A percentile compares a stretch with the other conserved stretches of the same genome.
Evolutionary conservation across 2,113 vertebrate genomes (phyloP).

Genomic region (Phalacrocorax brasilianus): DNA sequence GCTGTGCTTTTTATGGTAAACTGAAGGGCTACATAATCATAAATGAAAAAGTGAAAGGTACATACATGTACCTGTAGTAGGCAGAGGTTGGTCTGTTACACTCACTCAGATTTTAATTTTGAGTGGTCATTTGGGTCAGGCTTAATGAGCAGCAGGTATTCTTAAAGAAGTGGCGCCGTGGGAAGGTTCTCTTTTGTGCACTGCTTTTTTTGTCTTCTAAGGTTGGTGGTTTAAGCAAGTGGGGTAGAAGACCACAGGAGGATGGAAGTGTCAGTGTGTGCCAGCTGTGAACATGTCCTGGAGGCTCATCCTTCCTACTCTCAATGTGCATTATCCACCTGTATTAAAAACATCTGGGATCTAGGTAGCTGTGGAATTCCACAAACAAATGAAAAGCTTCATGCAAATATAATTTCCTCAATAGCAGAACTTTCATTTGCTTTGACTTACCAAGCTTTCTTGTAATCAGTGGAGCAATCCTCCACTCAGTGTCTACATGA

Average conservation of each 20-base stretch:
- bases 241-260: not conserved
- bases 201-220: not conserved
- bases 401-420: not conserved
- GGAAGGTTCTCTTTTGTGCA: not conserved
- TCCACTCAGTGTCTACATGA: not conserved
- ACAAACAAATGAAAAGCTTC: not conserved
- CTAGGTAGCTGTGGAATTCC: not conserved
- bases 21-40: not conserved
- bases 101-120: not conserved
- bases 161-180: not conserved
- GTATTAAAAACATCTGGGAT: not conserved
- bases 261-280: not conserved
- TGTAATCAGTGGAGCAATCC: not conserved
- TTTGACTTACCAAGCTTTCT: not conserved
- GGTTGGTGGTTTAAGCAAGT: not conserved
- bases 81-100: not conserved
- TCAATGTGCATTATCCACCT: not conserved
- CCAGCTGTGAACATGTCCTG: not conserved
- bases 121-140: not conserved
- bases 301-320: not conserved
- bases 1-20: not conserved
- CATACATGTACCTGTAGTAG: not conserved
- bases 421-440: not conserved
- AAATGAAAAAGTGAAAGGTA: not conserved
- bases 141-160: not conserved